A percentile compares a stretch with the other conserved stretches of the same genome.
Evolutionary conservation across 2,113 vertebrate genomes (phyloP).

Genomic region (Crotalus viridis): DNA sequence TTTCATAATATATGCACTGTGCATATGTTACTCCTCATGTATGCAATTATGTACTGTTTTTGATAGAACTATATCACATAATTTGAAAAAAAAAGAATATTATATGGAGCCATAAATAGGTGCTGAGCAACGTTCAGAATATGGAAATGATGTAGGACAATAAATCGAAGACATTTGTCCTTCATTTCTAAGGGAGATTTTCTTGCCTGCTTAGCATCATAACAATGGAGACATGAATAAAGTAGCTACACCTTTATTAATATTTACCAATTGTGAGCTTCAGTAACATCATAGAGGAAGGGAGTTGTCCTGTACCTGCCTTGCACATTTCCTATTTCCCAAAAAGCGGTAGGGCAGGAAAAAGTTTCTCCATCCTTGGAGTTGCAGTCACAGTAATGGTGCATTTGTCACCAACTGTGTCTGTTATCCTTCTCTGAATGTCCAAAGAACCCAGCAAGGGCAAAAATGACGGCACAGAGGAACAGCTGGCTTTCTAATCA

Average conservation of each 20-base stretch:
- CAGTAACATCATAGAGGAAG: neutral
- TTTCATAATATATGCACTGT: neutral
- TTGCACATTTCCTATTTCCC: too few species aligned
- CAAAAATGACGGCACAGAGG: neutral
- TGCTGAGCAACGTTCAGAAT: neutral
- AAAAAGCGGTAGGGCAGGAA: neutral
- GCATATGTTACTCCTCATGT: neutral
- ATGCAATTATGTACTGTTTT: neutral
- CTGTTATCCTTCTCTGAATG: neutral
- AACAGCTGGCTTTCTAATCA: neutral
- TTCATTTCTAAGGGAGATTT: neutral
- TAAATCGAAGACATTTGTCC: neutral
- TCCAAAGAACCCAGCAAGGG: neutral
- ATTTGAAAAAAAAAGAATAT: neutral
- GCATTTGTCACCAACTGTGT: neutral
- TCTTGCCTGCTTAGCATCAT: neutral
- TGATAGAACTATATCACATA: neutral
- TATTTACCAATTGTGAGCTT: neutral
- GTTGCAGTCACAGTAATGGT: neutral
- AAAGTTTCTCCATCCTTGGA: neutral
- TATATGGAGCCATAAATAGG: neutral
- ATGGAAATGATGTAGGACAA: neutral
- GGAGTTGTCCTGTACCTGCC: neutral
- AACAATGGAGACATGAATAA: neutral
- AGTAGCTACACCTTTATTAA: constrained; percentile 1